These are phyloP conservation scores for Bimastos eiseni DNA, from an alignment of 2,888 invertebrate species.

Conservation along the genomic window DNA sequence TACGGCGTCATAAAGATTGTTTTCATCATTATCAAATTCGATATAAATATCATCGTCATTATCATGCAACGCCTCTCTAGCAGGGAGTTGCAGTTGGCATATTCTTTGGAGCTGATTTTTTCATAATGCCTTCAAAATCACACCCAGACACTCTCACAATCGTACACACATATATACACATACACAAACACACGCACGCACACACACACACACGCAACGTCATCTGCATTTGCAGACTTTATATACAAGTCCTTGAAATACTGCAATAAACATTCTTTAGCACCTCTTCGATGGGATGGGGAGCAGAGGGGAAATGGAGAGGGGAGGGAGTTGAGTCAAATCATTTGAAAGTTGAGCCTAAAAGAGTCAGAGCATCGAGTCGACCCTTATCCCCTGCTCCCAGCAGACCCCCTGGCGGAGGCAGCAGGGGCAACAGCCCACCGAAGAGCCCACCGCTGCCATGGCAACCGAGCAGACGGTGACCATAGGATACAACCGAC, in stretches of 20 bases:
- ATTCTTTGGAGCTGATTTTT: too few species aligned
- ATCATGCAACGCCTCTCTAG: too few species aligned
- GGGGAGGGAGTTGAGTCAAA: not conserved
- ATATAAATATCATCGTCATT: too few species aligned
- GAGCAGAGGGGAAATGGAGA: not conserved
- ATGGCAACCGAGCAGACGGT: not conserved
- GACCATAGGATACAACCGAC: not conserved
- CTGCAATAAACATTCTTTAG: not conserved
- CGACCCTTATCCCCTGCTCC: not conserved
- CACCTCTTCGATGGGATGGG: not conserved
- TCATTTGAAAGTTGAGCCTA: slow-evolving; percentile 13
- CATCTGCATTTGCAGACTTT: not conserved
- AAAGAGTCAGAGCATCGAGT: not conserved
- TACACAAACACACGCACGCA: not conserved
- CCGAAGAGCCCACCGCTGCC: not conserved
- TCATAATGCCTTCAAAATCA: too few species aligned
- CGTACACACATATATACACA: too few species aligned
- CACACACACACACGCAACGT: not conserved
- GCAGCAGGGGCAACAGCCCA: not conserved
- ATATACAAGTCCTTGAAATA: not conserved
- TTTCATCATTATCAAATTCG: too few species aligned
- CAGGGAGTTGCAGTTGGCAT: too few species aligned
- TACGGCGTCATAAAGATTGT: too few species aligned
- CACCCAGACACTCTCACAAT: too few species aligned
- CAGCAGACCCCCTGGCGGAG: not conserved